Evolutionary conservation across 2,113 vertebrate species (phyloP), one percentile per base, ranked within the genome.

Genomic region (Gnathonemus echidnorhynchus): DNA sequence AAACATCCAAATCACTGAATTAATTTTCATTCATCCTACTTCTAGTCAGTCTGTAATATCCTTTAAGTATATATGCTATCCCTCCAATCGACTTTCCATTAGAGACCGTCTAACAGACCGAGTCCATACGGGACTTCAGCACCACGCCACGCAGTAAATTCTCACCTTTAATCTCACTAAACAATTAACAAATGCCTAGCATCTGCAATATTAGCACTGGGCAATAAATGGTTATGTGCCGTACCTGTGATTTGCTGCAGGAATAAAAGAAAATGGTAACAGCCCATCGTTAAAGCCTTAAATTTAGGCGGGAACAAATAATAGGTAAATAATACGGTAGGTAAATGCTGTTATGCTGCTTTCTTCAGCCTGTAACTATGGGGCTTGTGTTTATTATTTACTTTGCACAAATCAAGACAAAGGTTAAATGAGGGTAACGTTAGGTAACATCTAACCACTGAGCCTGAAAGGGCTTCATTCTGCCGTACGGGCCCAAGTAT

Each of bases 401-500:
- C 49, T 53, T 52, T 87, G 31, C 11, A 87, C n/a, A 27, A 35
- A 17, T 31, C 9, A 66, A 66, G 62, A 27, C n/a, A 66, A 62
- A n/a, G 21, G 53, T 87, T 52, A 50, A 52, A 52, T 5, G 17
- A 49, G 21, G 27, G 86, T 53, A n/a, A 39, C n/a, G 39, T 87
- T 53, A 19, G 21, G 6, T 45, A 52, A 35, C 1, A 27, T 46
- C 11, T 27, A 3, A 2, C n/a, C 27, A 7, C 86, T 53, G 50
- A 87, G 27, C 50, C 50, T 31, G 7, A 56, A 87, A 17, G 4
- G 19, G 80, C 10, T 2, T 21, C 24, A 94, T 94, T 94, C 94
- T 94, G 95, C 92, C 93, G 90, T 92, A 93, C 93, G 94, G 93
- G 93, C 93, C 94, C 93, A 53, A 6, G 52, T 19, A 52, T 52